These are phyloP conservation scores for Chelonoidis abingdonii DNA, from an alignment of 2,113 vertebrate genomes.

Conservation along the genomic window DNA sequence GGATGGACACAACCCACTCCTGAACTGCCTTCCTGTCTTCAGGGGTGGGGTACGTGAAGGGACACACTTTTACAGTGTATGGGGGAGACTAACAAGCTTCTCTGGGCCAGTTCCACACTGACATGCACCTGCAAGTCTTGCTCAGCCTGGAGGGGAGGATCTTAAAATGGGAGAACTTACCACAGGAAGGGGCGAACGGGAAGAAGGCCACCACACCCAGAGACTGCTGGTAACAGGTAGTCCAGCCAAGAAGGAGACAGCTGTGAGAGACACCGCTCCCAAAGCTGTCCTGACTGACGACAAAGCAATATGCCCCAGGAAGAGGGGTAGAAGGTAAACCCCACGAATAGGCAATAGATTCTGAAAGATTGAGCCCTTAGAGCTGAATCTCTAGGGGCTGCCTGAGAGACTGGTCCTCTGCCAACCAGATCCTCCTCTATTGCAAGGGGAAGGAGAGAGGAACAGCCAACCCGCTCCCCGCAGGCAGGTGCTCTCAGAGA, in stretches of 20 bases:
- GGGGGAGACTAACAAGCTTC: neutral
- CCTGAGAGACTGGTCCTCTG: no score
- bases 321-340: no score
- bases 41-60: neutral
- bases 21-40: neutral
- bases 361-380: no score
- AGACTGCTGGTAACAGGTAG: neutral
- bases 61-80: neutral
- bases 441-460: neutral
- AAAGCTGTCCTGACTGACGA: no score
- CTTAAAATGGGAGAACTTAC: neutral
- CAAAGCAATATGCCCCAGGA: no score
- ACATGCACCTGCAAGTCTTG: neutral
- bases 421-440: neutral
- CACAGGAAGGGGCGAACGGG: neutral
- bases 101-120: neutral
- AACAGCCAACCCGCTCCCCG: neutral
- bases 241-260: neutral
- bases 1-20: no score
- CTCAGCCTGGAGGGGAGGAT: neutral
- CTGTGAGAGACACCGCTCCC: no score
- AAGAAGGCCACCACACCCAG: neutral
- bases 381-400: no score
- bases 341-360: no score
- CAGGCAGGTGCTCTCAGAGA: neutral